Evolutionary conservation across 2,888 invertebrate genomes (phyloP), one percentile per base, ranked within the genome.

Genomic region (Melieria picta): DNA sequence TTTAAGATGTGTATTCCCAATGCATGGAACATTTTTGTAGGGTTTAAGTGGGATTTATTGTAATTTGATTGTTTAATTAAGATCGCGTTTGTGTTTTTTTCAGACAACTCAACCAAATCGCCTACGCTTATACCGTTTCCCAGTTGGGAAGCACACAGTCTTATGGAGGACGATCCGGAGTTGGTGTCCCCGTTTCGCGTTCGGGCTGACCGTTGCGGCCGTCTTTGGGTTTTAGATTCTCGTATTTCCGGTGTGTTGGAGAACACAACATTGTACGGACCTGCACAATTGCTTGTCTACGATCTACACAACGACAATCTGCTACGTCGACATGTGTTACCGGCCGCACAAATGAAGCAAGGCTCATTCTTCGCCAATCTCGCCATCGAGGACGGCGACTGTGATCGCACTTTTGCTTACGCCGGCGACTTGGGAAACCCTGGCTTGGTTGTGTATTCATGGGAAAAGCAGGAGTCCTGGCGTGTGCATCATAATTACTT

Each of bases 171-270:
- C 3, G 88, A 89, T 0, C 90, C 92, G 1, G 92, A 93, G 82
- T 90, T 94, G 65, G 89, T 93, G 0, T 93, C 93, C 0, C 92
- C 93, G 0, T 93, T 92, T 84, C 88, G 93, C 7, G 88, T 93
- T 3, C 88, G 92, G 0, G 93, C 92, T 1, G 94, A 94, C 83
- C 89, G 89, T 64, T 94, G 94, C 82, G 91, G 91, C 11, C 89
- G 94, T 0, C 89, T 94, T 0, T 94, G 94, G 94, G 93, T 94
- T 9, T 83, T 94, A 60, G 94, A 94, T 82, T 92, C 91, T 2
- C 93, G 94, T 0, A 89, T 91, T 55, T 88, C 90, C 0, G 91
- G 92, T 72, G 89, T 91, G 61, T 82, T 92, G 4, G 87, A 85
- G 7, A 88, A 87, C 0, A 88, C 86, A 60, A 89, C 86, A 68